Conservation (phyloP, 64 coral and sea anemone genomes). For the Catalaphyllia jardinei region DNA sequence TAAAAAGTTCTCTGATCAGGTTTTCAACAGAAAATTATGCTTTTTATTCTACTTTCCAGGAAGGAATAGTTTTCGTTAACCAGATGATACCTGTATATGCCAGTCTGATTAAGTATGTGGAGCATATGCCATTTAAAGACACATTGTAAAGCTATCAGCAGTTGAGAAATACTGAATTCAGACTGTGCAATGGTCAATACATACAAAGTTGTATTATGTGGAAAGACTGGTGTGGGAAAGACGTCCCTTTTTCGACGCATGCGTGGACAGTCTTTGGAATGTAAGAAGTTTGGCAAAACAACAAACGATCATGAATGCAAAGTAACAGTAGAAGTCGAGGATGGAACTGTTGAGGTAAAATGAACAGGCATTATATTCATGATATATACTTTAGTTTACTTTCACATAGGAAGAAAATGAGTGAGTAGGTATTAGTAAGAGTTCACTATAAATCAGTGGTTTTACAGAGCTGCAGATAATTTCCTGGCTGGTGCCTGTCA, state of each 20-base stretch:
- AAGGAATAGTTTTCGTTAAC: too few relatives aligned
- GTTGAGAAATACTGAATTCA: background rate
- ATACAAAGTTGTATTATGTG: conserved; percentile 86
- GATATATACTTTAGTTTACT: background rate
- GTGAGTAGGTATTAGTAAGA: too few relatives aligned
- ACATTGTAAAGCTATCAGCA: background rate
- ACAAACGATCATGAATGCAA: conserved; percentile 9
- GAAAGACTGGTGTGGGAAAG: conserved; percentile 92
- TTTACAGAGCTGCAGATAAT: too few relatives aligned
- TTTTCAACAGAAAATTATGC: too few relatives aligned
- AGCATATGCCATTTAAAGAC: background rate
- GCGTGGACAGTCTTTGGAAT: background rate
- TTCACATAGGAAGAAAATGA: background rate
- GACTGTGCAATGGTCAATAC: conserved; percentile 8
- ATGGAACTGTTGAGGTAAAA: conserved; percentile 6
- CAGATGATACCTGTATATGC: background rate
- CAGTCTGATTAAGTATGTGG: background rate
- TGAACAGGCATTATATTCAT: background rate
- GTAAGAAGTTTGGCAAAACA: background rate
- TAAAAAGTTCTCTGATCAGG: too few relatives aligned
- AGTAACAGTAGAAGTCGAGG: background rate
- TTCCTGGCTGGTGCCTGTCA: too few relatives aligned
- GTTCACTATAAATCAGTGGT: too few relatives aligned
- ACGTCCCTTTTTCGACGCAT: conserved; percentile 69
- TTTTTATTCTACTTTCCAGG: too few relatives aligned